phyloP scores from a whole-genome alignment of 1,140 invertebrate genomes.

The Anadara kagoshimensis region DNA sequence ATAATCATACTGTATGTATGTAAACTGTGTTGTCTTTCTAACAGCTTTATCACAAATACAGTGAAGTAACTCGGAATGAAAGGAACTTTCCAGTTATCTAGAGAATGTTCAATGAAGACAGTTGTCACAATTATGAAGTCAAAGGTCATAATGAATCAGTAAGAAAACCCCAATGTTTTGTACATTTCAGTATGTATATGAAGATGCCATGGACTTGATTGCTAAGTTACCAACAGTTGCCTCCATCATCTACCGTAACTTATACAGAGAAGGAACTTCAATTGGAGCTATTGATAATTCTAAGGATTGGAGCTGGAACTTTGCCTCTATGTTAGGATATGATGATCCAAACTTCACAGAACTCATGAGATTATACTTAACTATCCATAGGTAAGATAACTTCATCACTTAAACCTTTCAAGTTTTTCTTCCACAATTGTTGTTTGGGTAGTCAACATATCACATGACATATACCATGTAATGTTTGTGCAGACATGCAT shows the following conservation, averaged over 20 bases:
- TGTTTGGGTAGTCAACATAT: too few relatives aligned
- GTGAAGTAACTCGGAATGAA: too few relatives aligned
- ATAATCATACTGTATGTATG: too few relatives aligned
- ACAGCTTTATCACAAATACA: too few relatives aligned
- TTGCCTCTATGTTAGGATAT: conserved; percentile 93
- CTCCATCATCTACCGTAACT: conserved; percentile 94
- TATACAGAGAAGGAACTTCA: conserved; percentile 89
- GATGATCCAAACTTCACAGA: conserved; percentile 91
- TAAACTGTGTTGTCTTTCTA: too few relatives aligned
- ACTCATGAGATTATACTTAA: conserved; percentile 94
- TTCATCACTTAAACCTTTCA: neutral
- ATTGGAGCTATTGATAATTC: conserved; percentile 90
- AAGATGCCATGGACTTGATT: conserved; percentile 97
- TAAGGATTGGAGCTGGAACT: conserved; percentile 97
- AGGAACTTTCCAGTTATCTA: too few relatives aligned
- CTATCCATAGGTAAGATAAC: conserved; percentile 84
- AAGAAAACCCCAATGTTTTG: neutral
- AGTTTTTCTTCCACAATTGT: too few relatives aligned
- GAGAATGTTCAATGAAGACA: too few relatives aligned
- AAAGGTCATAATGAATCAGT: too few relatives aligned
- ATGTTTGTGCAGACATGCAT: too few relatives aligned
- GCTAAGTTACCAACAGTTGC: conserved; percentile 96
- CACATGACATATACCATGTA: too few relatives aligned
- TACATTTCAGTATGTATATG: conserved; percentile 81
- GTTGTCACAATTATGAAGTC: too few relatives aligned